Evolutionary conservation across 2,888 invertebrate genomes (phyloP).

Genomic region (Pristionchus exspectatus): DNA sequence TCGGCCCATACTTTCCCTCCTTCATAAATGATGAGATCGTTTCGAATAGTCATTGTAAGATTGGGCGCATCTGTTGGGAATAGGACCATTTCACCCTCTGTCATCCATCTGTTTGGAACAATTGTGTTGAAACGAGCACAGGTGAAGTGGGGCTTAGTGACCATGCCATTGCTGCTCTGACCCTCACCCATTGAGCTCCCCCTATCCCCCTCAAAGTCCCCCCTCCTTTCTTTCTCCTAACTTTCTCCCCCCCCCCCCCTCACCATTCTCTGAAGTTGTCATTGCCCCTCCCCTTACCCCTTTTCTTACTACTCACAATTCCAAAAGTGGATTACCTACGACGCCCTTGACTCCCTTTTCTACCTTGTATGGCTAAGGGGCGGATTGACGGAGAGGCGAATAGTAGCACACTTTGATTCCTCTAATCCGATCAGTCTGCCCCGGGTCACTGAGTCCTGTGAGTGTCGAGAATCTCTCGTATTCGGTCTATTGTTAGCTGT

Average conservation of each 20-base stretch:
- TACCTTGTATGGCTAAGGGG: conserved; percentile 30
- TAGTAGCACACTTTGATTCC: neutral
- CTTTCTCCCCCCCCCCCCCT: neutral
- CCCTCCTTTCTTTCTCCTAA: conserved; percentile 4
- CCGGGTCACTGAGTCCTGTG: conserved; percentile 8
- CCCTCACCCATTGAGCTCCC: conserved; percentile 11
- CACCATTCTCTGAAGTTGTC: conserved; percentile 36
- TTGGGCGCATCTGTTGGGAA: neutral
- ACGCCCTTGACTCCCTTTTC: conserved; percentile 45
- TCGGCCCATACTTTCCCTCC: neutral
- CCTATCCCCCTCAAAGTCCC: conserved; percentile 17
- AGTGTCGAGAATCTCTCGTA: neutral
- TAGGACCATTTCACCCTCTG: neutral
- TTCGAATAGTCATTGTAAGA: neutral
- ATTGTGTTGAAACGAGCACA: conserved; percentile 34
- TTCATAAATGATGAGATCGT: neutral
- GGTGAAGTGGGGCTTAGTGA: conserved; percentile 37
- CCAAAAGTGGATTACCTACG: conserved; percentile 48
- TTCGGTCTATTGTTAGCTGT: conserved; percentile 7
- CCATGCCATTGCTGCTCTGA: conserved; percentile 30
- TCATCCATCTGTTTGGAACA: conserved; percentile 32
- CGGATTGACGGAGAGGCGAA: neutral
- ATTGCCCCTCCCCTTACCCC: conserved; percentile 12
- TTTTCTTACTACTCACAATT: conserved; percentile 46
- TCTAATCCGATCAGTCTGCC: conserved; percentile 38